phyloP scores from a whole-genome alignment of 2,888 invertebrate species.

The Silvanus unidentatus region DNA sequence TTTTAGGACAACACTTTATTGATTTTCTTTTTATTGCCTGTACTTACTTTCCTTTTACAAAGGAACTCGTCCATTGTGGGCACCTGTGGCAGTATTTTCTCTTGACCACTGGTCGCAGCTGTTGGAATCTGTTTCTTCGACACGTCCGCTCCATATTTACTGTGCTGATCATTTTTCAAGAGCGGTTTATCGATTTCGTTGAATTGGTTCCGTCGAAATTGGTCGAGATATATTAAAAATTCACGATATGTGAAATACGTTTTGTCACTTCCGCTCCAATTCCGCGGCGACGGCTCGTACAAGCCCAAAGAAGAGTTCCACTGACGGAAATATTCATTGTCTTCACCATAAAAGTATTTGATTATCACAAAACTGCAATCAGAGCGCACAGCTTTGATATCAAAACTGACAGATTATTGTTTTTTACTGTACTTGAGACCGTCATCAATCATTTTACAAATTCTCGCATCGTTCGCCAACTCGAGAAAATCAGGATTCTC shows the following conservation, averaged over 20 bases:
- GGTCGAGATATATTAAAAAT: slow-evolving; percentile 60
- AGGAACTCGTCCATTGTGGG: slow-evolving; percentile 54
- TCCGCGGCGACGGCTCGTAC: slow-evolving; percentile 64
- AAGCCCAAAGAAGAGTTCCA: slow-evolving; percentile 66
- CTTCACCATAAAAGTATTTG: slow-evolving; percentile 69
- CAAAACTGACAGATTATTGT: background rate
- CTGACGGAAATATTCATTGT: slow-evolving; percentile 64
- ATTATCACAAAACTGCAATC: slow-evolving; percentile 63
- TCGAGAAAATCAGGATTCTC: slow-evolving; percentile 68
- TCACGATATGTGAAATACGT: slow-evolving; percentile 66
- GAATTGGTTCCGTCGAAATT: slow-evolving; percentile 47
- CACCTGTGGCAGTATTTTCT: slow-evolving; percentile 47
- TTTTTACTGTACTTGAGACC: slow-evolving; percentile 57
- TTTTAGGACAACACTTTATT: slow-evolving; percentile 23
- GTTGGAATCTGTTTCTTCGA: slow-evolving; percentile 3
- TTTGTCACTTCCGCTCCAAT: slow-evolving; percentile 64
- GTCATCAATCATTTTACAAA: slow-evolving; percentile 74
- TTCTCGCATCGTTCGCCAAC: slow-evolving; percentile 59
- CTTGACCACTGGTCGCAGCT: slow-evolving; percentile 20
- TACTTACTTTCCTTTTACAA: slow-evolving; percentile 43
- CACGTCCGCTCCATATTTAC: slow-evolving; percentile 1
- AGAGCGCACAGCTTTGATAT: background rate
- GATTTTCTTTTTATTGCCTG: slow-evolving; percentile 25
- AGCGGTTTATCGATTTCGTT: slow-evolving; percentile 44
- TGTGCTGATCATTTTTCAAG: slow-evolving; percentile 9